A percentile compares a stretch with the other conserved stretches of the same genome.
Conservation (phyloP, 2,113 vertebrate species). For the Collichthys lucidus region DNA sequence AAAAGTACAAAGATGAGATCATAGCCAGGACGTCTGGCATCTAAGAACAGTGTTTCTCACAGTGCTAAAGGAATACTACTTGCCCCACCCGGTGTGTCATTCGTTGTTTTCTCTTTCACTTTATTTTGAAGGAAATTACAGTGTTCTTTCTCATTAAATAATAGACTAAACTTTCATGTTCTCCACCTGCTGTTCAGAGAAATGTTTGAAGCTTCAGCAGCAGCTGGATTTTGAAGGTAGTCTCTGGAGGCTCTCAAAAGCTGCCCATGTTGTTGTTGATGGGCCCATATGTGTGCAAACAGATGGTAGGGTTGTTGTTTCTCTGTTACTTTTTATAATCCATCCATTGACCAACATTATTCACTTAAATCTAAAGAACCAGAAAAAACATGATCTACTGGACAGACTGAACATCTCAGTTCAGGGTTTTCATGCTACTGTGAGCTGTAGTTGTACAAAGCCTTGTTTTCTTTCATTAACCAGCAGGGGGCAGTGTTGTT, state of each 20-base stretch:
- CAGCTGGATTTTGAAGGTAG: background rate
- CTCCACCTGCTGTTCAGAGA: background rate
- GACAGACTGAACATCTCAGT: background rate
- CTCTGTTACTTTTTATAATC: background rate
- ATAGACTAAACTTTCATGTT: background rate
- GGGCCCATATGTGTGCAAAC: background rate
- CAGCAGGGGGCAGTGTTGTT: slow-evolving; percentile 70
- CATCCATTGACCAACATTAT: background rate
- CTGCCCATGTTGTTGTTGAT: background rate
- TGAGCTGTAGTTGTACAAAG: background rate
- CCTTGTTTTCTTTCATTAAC: background rate
- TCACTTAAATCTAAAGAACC: background rate
- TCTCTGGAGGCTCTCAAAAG: background rate
- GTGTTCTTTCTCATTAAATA: background rate
- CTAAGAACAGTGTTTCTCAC: no score
- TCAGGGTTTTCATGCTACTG: background rate
- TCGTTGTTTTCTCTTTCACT: background rate
- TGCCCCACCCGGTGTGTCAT: background rate
- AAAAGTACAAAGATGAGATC: no score
- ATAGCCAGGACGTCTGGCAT: no score
- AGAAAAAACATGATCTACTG: background rate
- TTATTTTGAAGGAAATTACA: background rate
- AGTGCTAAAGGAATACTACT: no score
- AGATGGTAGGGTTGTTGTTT: no score
- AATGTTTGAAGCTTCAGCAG: background rate